These are phyloP conservation scores for Noctuana brunneofusca DNA, from an alignment of 2,888 invertebrate species.

Conservation along the genomic window DNA sequence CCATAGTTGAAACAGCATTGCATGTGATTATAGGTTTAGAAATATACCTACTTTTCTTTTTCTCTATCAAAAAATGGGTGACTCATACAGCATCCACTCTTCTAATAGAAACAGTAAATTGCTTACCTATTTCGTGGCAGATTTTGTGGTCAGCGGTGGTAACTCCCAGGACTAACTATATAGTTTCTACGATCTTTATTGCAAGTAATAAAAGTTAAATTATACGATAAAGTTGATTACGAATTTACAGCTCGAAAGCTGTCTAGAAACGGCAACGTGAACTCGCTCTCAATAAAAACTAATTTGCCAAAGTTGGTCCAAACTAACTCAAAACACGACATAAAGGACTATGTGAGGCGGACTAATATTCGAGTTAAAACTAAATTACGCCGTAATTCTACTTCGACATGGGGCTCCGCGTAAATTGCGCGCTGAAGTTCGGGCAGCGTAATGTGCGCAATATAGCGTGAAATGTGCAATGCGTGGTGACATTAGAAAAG, in stretches of 20 bases:
- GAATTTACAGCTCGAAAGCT: neutral
- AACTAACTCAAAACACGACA: slow-evolving; percentile 26
- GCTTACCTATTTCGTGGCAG: no score
- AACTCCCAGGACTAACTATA: no score
- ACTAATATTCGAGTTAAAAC: slow-evolving; percentile 26
- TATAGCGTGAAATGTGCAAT: neutral
- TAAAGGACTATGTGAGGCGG: slow-evolving; percentile 22
- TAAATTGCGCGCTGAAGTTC: neutral
- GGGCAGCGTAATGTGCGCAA: neutral
- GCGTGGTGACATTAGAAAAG: neutral
- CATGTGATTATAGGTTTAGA: no score
- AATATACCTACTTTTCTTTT: no score
- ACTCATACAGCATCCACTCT: no score
- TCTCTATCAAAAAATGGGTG: no score
- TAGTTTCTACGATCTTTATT: no score
- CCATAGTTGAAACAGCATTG: no score
- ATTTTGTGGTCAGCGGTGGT: no score
- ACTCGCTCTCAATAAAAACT: slow-evolving; percentile 23
- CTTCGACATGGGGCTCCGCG: neutral
- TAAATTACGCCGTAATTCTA: slow-evolving; percentile 24
- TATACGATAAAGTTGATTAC: neutral
- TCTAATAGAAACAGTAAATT: no score
- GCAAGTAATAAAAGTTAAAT: neutral
- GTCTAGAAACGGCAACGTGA: neutral
- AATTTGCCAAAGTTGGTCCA: slow-evolving; percentile 20